Conservation (phyloP, 2,888 invertebrate genomes). For the Acrocyrtus sp. region DNA sequence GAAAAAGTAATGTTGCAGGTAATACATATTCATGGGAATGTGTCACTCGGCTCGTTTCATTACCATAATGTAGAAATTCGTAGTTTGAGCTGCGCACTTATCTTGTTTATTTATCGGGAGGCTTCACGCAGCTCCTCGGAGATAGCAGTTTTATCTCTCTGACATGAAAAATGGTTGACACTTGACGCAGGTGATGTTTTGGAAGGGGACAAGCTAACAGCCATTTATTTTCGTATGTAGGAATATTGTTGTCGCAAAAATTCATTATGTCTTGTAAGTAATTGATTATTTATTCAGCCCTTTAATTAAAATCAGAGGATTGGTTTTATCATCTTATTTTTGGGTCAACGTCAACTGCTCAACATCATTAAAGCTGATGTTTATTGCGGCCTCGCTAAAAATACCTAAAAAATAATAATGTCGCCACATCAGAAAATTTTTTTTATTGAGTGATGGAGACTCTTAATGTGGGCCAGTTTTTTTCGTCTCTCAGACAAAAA, state of each 20-base stretch:
- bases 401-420: too few relatives aligned
- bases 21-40: slow-evolving; percentile 21
- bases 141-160: slow-evolving; percentile 19
- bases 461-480: too few relatives aligned
- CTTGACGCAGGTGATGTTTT: not conserved
- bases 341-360: too few relatives aligned
- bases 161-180: slow-evolving; percentile 36
- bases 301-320: not conserved
- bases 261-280: not conserved
- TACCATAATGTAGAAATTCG: not conserved
- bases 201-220: too few relatives aligned
- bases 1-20: not conserved
- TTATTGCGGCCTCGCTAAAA: too few relatives aligned
- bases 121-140: slow-evolving; percentile 2
- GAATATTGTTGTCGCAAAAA: too few relatives aligned
- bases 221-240: too few relatives aligned
- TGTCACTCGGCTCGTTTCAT: not conserved
- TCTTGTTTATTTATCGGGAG: slow-evolving; percentile 22
- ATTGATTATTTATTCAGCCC: not conserved
- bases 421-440: too few relatives aligned
- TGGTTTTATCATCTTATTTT: too few relatives aligned
- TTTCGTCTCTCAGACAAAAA: too few relatives aligned
- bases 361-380: too few relatives aligned
- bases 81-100: slow-evolving; percentile 9
- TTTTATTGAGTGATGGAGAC: too few relatives aligned